phyloP scores from a whole-genome alignment of 2,888 invertebrate genomes.

The Acrobeloides nanus region DNA sequence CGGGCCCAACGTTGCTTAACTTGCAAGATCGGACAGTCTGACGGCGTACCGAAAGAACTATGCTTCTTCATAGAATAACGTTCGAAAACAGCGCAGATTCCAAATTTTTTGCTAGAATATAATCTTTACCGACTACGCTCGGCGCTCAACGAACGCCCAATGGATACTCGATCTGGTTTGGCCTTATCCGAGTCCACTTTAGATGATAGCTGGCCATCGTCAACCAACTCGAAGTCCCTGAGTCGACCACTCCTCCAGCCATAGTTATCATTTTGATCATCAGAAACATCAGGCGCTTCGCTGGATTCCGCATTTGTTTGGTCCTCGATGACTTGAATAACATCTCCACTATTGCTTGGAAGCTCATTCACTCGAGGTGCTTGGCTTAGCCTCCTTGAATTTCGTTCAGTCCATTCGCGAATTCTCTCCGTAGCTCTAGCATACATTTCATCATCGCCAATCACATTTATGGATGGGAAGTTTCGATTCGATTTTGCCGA shows the following conservation, averaged over 20 bases:
- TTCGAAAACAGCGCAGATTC: no score
- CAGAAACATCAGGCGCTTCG: neutral
- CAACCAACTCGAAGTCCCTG: conserved; percentile 6
- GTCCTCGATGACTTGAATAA: no score
- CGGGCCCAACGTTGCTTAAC: no score
- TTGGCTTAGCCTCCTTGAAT: conserved; percentile 8
- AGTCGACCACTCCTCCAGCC: conserved; percentile 24
- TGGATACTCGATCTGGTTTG: no score
- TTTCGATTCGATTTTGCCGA: conserved; percentile 30
- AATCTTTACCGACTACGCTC: no score
- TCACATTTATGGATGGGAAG: conserved; percentile 16
- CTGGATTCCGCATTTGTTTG: neutral
- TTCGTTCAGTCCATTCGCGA: conserved; percentile 20
- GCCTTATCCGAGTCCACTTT: no score
- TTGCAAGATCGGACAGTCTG: no score
- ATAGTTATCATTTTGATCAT: conserved; percentile 13
- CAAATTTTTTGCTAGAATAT: no score
- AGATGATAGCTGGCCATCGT: neutral
- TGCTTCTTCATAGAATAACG: no score
- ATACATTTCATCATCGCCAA: conserved; percentile 21
- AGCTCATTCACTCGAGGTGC: neutral
- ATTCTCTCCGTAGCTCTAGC: conserved; percentile 11
- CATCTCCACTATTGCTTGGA: neutral
- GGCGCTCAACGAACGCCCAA: no score
- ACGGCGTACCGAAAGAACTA: no score